Evolutionary conservation across 2,797 vertebrate genomes (phyloP).

Genomic region (Anniella stebbinsi): DNA sequence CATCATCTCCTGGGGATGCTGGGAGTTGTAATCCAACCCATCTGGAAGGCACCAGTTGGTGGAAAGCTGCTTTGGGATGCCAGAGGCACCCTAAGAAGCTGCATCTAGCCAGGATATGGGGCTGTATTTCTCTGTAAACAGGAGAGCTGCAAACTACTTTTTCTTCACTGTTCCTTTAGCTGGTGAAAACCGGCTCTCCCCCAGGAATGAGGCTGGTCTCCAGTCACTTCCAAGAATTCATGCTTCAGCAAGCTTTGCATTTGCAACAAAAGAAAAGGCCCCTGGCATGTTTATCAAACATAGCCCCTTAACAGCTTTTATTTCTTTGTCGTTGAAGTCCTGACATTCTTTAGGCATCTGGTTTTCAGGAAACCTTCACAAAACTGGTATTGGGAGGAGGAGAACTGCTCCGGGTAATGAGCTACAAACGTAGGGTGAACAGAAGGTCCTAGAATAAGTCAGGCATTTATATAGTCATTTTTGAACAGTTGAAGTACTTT

Average conservation of each 20-base stretch:
- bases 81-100: background rate
- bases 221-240: conserved; percentile 16
- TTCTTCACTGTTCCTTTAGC: background rate
- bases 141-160: background rate
- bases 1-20: too few species aligned
- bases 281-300: conserved; percentile 19
- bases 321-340: conserved; percentile 5
- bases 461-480: background rate
- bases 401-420: background rate
- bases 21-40: too few species aligned
- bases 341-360: background rate
- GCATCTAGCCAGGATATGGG: background rate
- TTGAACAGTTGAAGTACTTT: background rate
- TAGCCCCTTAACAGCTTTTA: background rate
- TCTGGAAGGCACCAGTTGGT: too few species aligned
- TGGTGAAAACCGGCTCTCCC: conserved; percentile 7
- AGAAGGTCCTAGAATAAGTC: too few species aligned
- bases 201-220: too few species aligned
- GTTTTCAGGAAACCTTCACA: background rate
- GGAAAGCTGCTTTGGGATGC: background rate
- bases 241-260: background rate
- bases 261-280: background rate
- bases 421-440: background rate
- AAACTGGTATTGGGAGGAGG: background rate
- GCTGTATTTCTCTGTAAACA: background rate